phyloP scores from a whole-genome alignment of 2,113 vertebrate species.

The Baryphthengus martii region DNA sequence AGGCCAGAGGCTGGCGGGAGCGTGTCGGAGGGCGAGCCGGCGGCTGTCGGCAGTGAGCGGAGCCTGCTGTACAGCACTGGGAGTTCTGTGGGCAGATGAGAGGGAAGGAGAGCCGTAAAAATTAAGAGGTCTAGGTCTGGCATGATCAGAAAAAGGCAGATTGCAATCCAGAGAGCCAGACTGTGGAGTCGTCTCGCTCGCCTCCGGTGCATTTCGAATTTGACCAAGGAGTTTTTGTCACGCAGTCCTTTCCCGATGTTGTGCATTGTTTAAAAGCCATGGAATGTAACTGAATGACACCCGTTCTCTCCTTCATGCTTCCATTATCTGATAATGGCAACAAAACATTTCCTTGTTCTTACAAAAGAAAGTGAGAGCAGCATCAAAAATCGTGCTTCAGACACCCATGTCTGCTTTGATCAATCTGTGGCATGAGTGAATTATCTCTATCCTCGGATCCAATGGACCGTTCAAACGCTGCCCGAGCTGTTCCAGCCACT shows the following conservation, averaged over 20 bases:
- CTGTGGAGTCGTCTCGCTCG: fast-evolving
- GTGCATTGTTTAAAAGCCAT: neutral
- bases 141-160: neutral
- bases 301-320: neutral
- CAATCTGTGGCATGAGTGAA: neutral
- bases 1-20: neutral
- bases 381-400: neutral
- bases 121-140: neutral
- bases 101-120: neutral
- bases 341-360: neutral
- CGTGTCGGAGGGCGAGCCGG: fast-evolving
- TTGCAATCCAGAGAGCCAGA: neutral
- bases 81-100: neutral
- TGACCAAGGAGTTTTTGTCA: neutral
- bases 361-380: neutral
- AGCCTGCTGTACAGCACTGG: neutral
- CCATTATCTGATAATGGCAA: neutral
- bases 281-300: neutral
- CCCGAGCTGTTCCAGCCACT: neutral
- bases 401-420: neutral
- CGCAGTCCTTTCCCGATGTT: neutral
- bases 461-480: neutral
- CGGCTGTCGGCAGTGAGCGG: fast-evolving
- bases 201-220: neutral
- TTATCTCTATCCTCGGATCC: neutral